Base-by-base conservation (phyloP, 2,113 vertebrate species). In the Solea solea region DNA sequence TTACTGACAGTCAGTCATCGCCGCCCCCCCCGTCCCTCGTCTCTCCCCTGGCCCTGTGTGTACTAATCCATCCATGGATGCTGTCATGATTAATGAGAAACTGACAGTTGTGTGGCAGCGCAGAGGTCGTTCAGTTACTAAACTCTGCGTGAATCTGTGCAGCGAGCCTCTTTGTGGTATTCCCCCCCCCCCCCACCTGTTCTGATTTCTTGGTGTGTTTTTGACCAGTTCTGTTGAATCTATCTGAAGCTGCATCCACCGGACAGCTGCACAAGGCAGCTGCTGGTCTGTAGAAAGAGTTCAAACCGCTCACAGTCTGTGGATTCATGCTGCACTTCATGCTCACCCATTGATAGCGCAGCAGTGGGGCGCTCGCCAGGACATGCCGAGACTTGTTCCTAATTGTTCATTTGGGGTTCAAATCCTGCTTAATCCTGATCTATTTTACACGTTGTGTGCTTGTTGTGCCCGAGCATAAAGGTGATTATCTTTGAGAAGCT, bases 261-360 rank as follows among this genome's bases (percentile, higher is more conserved):
- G 28, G 82, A 85, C 87, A 90, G 87, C 87, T 90, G 88, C 81
- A 66, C 7, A 13, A 51, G 58, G 84, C 87, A 91, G 90, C 90
- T 91, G 90, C 82, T 76, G 82, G 12, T 72, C 57, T 40, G 68
- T 34, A 78, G 58, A 77, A 68, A 77, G 55, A 58, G 60, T 44
- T 7, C 72, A 74, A 77, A 64, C 80, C 76, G 83, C 57, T 52
- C 82, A 81, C 87, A 89, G 63, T 83, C 83, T 77, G 80, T 74
- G 65, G 74, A 82, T 84, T 84, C 81, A 78, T 75, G 80, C 76
- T 59, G 77, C 57, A 82, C 81, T 69, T 82, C 71, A 75, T 74
- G 79, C 54, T 84, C 76, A 66, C 72, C 73, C 73, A 58, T 60
- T 76, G 71, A 80, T 66, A 62, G 56, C 79, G 64, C 71, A 74